These are phyloP conservation scores for Neolamprologus kungweensis DNA, from an alignment of 2,113 vertebrate genomes.

Conservation along the genomic window DNA sequence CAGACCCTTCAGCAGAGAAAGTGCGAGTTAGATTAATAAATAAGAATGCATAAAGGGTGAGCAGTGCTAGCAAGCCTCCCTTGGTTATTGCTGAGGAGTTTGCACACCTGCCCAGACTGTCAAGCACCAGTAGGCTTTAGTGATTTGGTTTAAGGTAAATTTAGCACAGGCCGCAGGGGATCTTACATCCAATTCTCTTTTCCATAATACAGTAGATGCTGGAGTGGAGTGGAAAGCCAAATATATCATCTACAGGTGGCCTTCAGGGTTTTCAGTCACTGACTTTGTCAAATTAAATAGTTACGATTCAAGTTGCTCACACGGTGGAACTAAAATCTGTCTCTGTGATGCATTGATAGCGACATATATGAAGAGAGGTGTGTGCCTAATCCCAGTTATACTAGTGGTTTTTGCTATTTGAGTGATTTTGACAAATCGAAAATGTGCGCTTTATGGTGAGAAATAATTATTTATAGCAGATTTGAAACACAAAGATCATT, in stretches of 20 bases:
- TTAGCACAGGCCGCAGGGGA: slow-evolving; percentile 64
- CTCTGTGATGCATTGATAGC: background rate
- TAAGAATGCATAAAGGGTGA: slow-evolving; percentile 58
- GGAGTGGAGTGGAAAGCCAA: slow-evolving; percentile 30
- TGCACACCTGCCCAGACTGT: slow-evolving; percentile 61
- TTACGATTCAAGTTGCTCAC: slow-evolving; percentile 35
- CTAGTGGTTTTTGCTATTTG: background rate
- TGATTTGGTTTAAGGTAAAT: slow-evolving; percentile 74
- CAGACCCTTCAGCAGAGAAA: slow-evolving; percentile 28
- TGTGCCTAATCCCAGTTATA: background rate
- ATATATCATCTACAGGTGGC: slow-evolving; percentile 63
- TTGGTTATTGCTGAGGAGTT: slow-evolving; percentile 49
- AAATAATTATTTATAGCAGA: background rate
- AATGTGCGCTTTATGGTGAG: background rate
- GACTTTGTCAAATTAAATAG: slow-evolving; percentile 59
- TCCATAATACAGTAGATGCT: slow-evolving; percentile 57
- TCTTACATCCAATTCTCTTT: slow-evolving; percentile 66
- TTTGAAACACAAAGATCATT: background rate
- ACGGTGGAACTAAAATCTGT: background rate
- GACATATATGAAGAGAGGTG: background rate
- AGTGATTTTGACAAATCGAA: background rate
- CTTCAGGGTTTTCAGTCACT: slow-evolving; percentile 14
- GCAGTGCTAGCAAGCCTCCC: slow-evolving; percentile 36
- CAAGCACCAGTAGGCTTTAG: slow-evolving; percentile 68
- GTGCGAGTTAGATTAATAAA: slow-evolving; percentile 60